phyloP scores from a whole-genome alignment of 2,113 vertebrate species.

The Actinemys pallida region DNA sequence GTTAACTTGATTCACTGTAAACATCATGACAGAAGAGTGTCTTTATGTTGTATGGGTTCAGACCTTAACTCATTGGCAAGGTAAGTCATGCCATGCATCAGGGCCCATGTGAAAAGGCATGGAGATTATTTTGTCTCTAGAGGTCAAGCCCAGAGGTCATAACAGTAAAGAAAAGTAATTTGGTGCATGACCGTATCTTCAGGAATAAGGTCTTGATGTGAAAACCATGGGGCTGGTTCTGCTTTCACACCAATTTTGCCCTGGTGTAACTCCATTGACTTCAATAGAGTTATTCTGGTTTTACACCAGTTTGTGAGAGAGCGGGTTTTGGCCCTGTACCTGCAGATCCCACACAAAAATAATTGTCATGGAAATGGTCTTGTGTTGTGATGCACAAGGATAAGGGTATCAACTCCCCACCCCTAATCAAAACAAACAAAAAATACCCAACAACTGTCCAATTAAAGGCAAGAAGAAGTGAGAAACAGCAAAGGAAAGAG shows the following conservation, averaged over 20 bases:
- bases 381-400: not conserved
- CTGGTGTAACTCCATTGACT: not conserved
- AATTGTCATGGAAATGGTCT: not conserved
- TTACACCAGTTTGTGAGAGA: not conserved
- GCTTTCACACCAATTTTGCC: not conserved
- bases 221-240: not conserved
- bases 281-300: not conserved
- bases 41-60: not conserved
- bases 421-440: not conserved
- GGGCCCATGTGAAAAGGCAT: fast-evolving
- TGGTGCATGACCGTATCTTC: not conserved
- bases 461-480: not conserved
- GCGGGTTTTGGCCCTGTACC: not conserved
- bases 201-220: not conserved
- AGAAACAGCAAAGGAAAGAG: not conserved
- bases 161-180: not conserved
- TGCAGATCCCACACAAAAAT: not conserved
- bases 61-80: no score
- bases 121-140: not conserved
- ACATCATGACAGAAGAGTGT: not conserved
- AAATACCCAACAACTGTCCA: not conserved
- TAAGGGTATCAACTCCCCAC: not conserved
- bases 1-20: not conserved
- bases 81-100: not conserved
- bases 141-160: not conserved